Evolutionary conservation across 2,113 vertebrate genomes (phyloP), one percentile per base, ranked within the genome.

Genomic region (Monopterus albus): DNA sequence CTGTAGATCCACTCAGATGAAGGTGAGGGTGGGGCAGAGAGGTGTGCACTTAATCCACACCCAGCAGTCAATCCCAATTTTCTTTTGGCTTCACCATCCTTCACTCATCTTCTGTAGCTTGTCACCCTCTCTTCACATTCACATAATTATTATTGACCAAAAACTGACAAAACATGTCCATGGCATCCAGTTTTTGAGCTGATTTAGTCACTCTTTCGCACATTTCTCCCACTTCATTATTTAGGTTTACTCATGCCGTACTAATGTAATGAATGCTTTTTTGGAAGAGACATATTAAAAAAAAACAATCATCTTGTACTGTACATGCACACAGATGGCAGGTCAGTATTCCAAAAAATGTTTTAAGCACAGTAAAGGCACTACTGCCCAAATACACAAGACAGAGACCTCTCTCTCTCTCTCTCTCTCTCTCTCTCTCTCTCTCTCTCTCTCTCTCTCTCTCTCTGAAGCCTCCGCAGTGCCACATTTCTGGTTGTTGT

Each of bases 21-120:
- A 74, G 51, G 59, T 47, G 69, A 46, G 35, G 60, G n/a, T n/a
- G 12, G 39, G 55, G 28, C 17, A 36, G 59, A 31, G 69, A 55
- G 78, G 72, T 65, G 70, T 84, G 82, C 68, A 78, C 57, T 63
- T 85, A 75, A 90, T 90, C 78, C 69, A 76, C 78, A 79, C 84
- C 78, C 72, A 52, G 58, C 76, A 85, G 84, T 88, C 88, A 85
- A 82, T 88, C 87, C 75, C 79, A 81, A 59, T 82, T 88, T 83
- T 81, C 75, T 66, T 79, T 75, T 80, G 72, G 76, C 79, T 70
- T 78, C 58, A 49, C 53, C 53, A 76, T 83, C 72, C 55, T 81
- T 72, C 75, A 50, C 61, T 78, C 36, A 23, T 83, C 78, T 51
- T 74, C 76, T 75, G 60, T 35, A 66, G 61, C 62, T 75, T 52